Base-by-base conservation (phyloP, 2,888 invertebrate species). In the Aleiodes testaceus region DNA sequence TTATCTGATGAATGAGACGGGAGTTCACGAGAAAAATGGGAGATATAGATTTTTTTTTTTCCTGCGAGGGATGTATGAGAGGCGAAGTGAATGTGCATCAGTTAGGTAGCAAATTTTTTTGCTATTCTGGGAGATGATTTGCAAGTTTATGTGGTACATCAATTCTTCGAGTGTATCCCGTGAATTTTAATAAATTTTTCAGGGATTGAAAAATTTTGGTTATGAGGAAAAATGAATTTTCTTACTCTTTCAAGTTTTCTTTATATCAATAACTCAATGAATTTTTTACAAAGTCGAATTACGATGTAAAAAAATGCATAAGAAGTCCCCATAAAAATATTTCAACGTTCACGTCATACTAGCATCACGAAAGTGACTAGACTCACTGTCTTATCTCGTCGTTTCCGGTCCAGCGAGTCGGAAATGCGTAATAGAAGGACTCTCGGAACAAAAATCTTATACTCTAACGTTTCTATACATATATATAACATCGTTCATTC, bases 351-450 rank as follows among this genome's bases (percentile, higher is more conserved):
- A 61, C 45, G 61, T 68, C 68, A 61, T 49, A 66, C 50, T 44
- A 59, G 55, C 65, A 70, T 69, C 71, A 74, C 72, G 55, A 68
- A 64, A 76, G 74, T 70, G 76, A 73, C 70, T 67, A 71, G 64
- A 76, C n/a, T 26, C 53, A 53, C 75, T 76, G 81, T 83, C 88
- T 87, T 88, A 88, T 88, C 88, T 87, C 84, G 82, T 80, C 81
- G 86, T 87, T 88, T 87, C 87, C 87, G 87, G 87, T 86, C 85
- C 87, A 86, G 77, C 84, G 87, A 83, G 77, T 84, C 83, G 87
- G 86, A 87, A 87, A 86, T 87, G 87, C 86, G 86, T 86, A 86
- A 85, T 85, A 85, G 84, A 52, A 81, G 80, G 83, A 80, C 80
- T 81, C 72, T 72, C 73, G 70, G 36, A 77, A 75, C 75, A 79